Base-by-base conservation (phyloP, 2,113 vertebrate genomes). In the Hipposideros armiger region DNA sequence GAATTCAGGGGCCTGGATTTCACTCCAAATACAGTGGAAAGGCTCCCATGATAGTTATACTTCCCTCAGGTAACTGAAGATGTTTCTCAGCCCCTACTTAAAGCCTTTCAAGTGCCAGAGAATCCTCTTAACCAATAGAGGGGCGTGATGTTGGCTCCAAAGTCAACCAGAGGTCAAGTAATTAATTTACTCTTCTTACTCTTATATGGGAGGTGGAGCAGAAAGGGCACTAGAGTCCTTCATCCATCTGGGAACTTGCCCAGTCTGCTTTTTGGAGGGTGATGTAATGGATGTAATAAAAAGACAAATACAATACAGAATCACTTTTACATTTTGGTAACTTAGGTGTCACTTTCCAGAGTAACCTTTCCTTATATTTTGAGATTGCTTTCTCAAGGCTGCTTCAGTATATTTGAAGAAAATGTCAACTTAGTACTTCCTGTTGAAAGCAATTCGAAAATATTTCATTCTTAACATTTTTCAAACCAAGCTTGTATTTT, bases 381-480 rank as follows among this genome's bases (percentile, higher is more conserved):
- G 6, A 14, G 70, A 78, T 52, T 78, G 22, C 42, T 74, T 92
- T 76, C 58, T 20, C 8, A 74, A 54, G 52, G 36, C 7, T 52
- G 0, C 64, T 45, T 56, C 76, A 54, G 1, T 67, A 20, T 60
- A 78, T 24, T 86, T 32, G 22, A 72, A 72, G 56, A 67, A 91
- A 91, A 66, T 24, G 17, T 32, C 60, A 87, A 11, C 52, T 73
- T 52, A 67, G 5, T 56, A 62, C 24, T 80, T 96, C 54, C 11
- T 50, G 16, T 60, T 50, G 11, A 94, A 94, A 87, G 24, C 42
- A 77, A 80, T 64, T 87, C 11, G 11, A 69, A 95, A 30, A 73
- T 40, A 66, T 82, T 94, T 77, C 76, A 60, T 60, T 86, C n/a
- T 93, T 47, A 70, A 90, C 36, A 74, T 56, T 93, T 82, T 96